Base-by-base conservation (phyloP, 2,888 invertebrate genomes). In the Tanypteryx hageni region DNA sequence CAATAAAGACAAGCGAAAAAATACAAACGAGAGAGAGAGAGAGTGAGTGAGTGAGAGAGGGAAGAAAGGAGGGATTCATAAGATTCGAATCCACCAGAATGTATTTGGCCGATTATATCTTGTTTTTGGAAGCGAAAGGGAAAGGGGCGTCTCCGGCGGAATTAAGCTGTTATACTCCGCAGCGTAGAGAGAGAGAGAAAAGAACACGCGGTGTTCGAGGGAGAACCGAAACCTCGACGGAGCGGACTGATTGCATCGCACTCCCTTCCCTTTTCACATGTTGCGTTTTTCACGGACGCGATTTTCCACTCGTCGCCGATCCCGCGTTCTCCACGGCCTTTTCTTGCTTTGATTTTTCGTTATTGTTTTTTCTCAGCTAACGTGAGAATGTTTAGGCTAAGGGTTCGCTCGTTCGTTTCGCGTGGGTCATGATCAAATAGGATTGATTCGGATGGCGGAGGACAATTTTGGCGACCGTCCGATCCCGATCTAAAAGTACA, bases 131-230 rank as follows among this genome's bases (percentile, higher is more conserved):
- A 16, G 18, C 86, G 16, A 31, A 31, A 61, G 61, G 59, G 86
- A 61, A 61, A 61, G 18, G 61, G 31, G 86, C 61, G 31, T 61
- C 31, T 86, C 18, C 61, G 27, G 16, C 86, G 14, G 31, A 31
- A 86, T 86, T 57, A 61, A 86, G 61, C 27, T n/a, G 61, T 86
- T 86, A 86, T 86, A 22, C 27, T 18, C 14, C 61, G 61, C 27
- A 5, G 44, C 56, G 56, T 44, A n/a, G 83, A 83, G 56, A 82
- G n/a, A 61, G 16, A 14, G 61, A 86, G 86, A 31, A 14, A 18
- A n/a, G n/a, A 61, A 31, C 61, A 31, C 16, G 18, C 31, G 27
- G 86, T 59, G 61, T 86, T 44, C n/a, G 56, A 18, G 18, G 56
- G 57, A n/a, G n/a, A n/a, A n/a, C n/a, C n/a, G n/a, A n/a, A 86